Evolutionary conservation across 1,140 invertebrate species (phyloP), one percentile per base, ranked within the genome.

Genomic region (Bacillus rossius): DNA sequence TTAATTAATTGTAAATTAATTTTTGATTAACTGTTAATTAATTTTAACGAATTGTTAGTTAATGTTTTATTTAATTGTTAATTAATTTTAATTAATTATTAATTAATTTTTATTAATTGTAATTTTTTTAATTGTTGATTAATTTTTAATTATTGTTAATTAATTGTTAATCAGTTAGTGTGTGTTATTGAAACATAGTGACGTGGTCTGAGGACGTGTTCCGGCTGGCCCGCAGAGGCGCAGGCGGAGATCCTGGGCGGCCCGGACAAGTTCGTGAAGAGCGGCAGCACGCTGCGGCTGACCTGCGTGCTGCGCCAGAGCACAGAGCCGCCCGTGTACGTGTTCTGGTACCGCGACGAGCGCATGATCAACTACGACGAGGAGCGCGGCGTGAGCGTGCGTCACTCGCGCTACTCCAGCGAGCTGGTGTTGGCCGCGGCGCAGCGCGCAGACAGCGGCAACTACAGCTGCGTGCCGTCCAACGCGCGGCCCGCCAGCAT

Each of bases 381-480:
- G 14, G 64, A 64, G 20, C 53, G 66, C 4, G 73, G 73, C 5
- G 75, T 66, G 63, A 73, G 57, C 61, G 76, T 70, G 65, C 76
- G 63, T 64, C 75, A 66, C 59, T 76, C 61, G 71, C 66, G 76
- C 66, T 73, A 74, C 61, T 73, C 72, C 34, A 81, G 81, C 57
- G 77, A 80, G 55, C 69, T 85, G 8, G 73, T 76, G 57, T 72
- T 84, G 23, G 71, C 76, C 42, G 79, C 80, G 60, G 81, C 81
- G 14, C 77, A 81, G 43, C 73, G 75, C 16, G 74, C 69, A 55
- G 81, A 84, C 65, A 79, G 80, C 16, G 84, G 83, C 25, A 84
- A 85, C 69, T 85, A 88, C 60, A 86, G 85, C 2, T 88, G 86
- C 71, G 76, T 77, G 37, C 85, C 85, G 16, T 84, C 83, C 50